Base-by-base conservation (phyloP, 2,113 vertebrate genomes). In the Podarcis cretensis region DNA sequence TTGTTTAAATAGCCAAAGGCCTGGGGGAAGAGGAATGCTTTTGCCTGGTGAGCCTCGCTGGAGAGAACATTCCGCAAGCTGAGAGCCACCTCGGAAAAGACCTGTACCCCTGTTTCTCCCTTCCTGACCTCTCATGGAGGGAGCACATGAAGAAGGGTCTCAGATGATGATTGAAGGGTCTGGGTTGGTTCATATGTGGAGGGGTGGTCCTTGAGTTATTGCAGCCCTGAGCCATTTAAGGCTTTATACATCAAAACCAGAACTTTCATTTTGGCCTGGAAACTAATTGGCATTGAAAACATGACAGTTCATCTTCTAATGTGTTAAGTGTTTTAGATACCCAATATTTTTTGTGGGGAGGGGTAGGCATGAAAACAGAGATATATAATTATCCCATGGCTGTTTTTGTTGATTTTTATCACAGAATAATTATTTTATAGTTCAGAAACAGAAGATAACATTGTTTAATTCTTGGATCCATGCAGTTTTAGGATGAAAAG, bases 401-500 rank as follows among this genome's bases (percentile, higher is more conserved):
- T 75, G 2, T 89, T 86, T 92, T 88, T 37, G n/a, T 21, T 92
- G 0, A 5, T 82, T 86, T 48, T 90, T 83, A 12, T 83, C 43
- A 83, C 4, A 7, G 81, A 92, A 83, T 85, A 89, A 1, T 85
- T 7, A 73, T 75, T 81, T 93, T 20, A 83, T 81, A 81, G 71
- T 94, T 89, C 12, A 80, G 76, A 85, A 63, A 83, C 65, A 48
- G 13, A 76, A 63, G 18, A 79, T 5, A 86, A 73, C 74, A 83
- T 73, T 77, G 6, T 88, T 92, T 81, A 68, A 18, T 84, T 68
- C 6, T 91, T 59, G 43, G 3, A 48, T 89, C 18, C 40, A 90
- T 90, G 77, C 84, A 63, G 81, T 13, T 18, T 32, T 81, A 84
- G 75, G n/a, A 89, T 94, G 87, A 92, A 6, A 85, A 76, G 54